These are phyloP conservation scores for Heloderma charlesbogerti DNA, from an alignment of 2,113 vertebrate genomes.

Conservation along the genomic window DNA sequence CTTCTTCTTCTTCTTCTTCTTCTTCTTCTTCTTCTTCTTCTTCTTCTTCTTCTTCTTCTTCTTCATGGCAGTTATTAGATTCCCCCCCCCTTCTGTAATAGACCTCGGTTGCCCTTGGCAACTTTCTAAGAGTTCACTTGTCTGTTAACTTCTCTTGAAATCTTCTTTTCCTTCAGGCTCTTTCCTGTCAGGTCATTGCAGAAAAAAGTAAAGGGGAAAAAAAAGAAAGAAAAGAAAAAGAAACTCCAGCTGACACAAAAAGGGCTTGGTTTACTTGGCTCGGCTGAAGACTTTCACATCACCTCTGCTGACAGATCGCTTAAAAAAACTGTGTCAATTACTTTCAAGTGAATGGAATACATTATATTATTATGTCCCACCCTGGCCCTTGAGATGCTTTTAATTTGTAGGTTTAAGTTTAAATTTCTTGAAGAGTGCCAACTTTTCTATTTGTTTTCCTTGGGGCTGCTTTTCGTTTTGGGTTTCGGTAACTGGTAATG, in stretches of 20 bases:
- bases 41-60: no score
- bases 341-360: neutral
- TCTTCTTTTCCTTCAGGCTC: constrained; percentile 35
- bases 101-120: neutral
- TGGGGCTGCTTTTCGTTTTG: constrained; percentile 31
- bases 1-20: neutral
- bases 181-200: constrained; percentile 38
- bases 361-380: neutral
- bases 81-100: neutral
- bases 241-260: neutral
- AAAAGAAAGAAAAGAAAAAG: no score
- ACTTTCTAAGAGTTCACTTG: neutral
- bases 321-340: neutral
- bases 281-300: neutral
- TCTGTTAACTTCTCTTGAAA: neutral
- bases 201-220: neutral
- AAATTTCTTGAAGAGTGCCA: constrained; percentile 15
- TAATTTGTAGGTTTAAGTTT: neutral
- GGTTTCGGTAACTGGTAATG: constrained; percentile 35
- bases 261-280: neutral
- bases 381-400: constrained; percentile 18
- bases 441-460: constrained; percentile 31
- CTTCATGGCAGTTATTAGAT: no score
- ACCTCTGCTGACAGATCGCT: constrained; percentile 16
- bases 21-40: neutral